A percentile compares a stretch with the other conserved stretches of the same genome.
Conservation (phyloP, 1,140 invertebrate genomes). For the Elymnias hypermnestra region DNA sequence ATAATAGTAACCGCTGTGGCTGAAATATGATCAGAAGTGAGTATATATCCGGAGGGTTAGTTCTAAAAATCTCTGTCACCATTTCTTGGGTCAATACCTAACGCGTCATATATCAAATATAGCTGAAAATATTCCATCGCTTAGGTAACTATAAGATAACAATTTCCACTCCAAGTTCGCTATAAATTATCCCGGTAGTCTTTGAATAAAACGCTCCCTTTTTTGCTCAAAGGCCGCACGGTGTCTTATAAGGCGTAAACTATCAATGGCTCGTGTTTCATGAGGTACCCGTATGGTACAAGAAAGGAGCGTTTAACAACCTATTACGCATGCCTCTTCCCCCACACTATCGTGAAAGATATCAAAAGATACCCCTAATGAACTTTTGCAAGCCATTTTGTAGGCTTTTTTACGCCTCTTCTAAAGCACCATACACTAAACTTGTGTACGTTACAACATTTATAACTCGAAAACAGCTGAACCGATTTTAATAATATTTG, state of each 20-base stretch:
- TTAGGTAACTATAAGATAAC: constrained; percentile 6
- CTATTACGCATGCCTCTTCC: constrained; percentile 10
- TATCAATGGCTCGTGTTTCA: constrained; percentile 15
- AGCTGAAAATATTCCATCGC: too few relatives aligned
- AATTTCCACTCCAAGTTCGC: not conserved
- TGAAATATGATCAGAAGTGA: too few relatives aligned
- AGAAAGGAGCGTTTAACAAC: constrained; percentile 15
- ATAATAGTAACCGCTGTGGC: too few relatives aligned
- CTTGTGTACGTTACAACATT: too few relatives aligned
- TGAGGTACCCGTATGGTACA: constrained; percentile 5
- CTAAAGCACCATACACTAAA: not conserved
- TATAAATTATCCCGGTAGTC: not conserved
- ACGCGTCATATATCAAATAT: too few relatives aligned
- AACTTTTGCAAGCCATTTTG: constrained; percentile 6
- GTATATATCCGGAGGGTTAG: too few relatives aligned
- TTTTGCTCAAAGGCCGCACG: constrained; percentile 15
- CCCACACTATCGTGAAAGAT: constrained; percentile 6
- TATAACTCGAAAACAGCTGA: too few relatives aligned
- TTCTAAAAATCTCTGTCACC: too few relatives aligned
- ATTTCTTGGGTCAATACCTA: too few relatives aligned
- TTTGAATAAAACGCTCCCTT: constrained; percentile 8
- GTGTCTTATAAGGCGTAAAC: constrained; percentile 21
- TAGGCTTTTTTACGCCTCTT: not conserved
- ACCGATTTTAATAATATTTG: too few relatives aligned
- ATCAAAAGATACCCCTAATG: constrained; percentile 12